These are phyloP conservation scores for Drosophila siamana DNA, from an alignment of 2,888 invertebrate species.

Conservation along the genomic window DNA sequence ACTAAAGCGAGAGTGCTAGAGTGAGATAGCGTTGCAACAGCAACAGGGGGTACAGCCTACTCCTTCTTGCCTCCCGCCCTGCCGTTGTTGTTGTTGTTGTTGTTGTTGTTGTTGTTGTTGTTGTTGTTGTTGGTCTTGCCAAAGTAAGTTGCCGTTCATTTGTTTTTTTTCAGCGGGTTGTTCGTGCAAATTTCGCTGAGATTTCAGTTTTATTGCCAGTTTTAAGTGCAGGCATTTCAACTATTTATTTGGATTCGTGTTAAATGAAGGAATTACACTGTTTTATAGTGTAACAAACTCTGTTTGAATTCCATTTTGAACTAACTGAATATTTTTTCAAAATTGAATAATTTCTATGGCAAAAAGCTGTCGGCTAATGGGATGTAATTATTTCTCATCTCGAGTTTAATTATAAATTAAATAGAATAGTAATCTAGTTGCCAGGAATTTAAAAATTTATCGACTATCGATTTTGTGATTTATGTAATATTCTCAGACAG, in stretches of 20 bases:
- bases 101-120: slow-evolving; percentile 19
- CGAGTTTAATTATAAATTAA: not conserved
- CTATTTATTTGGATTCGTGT: slow-evolving; percentile 23
- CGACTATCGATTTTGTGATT: not conserved
- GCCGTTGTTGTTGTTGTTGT: slow-evolving; percentile 23
- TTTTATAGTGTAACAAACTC: not conserved
- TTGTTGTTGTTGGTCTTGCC: slow-evolving; percentile 53
- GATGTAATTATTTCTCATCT: not conserved
- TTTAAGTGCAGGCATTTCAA: slow-evolving; percentile 26
- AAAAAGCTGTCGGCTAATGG: not conserved
- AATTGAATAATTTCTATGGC: not conserved
- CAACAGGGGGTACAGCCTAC: not conserved
- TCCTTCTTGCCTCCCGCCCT: not conserved
- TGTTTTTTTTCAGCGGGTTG: slow-evolving; percentile 62
- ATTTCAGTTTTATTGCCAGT: slow-evolving; percentile 46
- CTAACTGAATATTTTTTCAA: not conserved
- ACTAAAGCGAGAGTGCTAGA: slow-evolving; percentile 50
- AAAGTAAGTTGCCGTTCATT: slow-evolving; percentile 73
- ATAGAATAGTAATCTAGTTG: not conserved
- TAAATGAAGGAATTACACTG: slow-evolving; percentile 7
- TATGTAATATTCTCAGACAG: too few species aligned
- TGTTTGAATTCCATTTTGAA: not conserved
- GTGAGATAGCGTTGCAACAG: not conserved
- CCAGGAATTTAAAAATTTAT: not conserved
- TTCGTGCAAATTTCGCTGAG: slow-evolving; percentile 73